Evolutionary conservation across 2,797 vertebrate species (phyloP).

Genomic region (Schizopygopsis malacanthus): DNA sequence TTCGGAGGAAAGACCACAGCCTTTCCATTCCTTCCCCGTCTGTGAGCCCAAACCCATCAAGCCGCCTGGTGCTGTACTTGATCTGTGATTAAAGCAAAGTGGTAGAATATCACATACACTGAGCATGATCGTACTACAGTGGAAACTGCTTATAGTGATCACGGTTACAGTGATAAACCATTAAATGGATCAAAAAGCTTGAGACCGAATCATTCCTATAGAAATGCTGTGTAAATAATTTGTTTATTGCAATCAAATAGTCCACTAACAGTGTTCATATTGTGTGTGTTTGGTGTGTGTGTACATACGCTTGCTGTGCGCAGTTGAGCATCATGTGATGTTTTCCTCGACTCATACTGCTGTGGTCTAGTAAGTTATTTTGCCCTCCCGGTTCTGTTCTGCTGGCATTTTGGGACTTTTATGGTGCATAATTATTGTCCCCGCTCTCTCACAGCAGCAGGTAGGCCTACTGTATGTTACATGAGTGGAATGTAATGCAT

Average conservation of each 20-base stretch:
- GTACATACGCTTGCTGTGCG: no score
- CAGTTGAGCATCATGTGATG: no score
- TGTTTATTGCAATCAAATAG: no score
- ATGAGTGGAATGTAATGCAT: not conserved
- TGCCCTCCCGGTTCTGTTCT: not conserved
- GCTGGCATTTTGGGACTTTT: not conserved
- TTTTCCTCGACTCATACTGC: not conserved
- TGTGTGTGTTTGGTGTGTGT: no score
- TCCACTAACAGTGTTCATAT: not conserved
- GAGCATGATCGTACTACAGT: slow-evolving; percentile 1
- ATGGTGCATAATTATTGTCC: not conserved
- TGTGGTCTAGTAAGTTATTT: not conserved
- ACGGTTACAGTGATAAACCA: no score
- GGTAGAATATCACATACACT: not conserved
- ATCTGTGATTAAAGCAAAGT: not conserved
- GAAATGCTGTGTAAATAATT: no score
- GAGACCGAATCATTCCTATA: no score
- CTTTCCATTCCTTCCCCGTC: slow-evolving; percentile 27
- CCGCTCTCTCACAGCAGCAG: not conserved
- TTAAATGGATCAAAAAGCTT: no score
- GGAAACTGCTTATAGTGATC: no score
- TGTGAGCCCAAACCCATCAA: slow-evolving; percentile 12
- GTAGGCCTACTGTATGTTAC: not conserved
- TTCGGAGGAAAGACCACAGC: slow-evolving; percentile 15
- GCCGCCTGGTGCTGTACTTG: slow-evolving; percentile 19